Conservation (phyloP, 2,797 vertebrate genomes). For the Chrysolophus pictus region DNA sequence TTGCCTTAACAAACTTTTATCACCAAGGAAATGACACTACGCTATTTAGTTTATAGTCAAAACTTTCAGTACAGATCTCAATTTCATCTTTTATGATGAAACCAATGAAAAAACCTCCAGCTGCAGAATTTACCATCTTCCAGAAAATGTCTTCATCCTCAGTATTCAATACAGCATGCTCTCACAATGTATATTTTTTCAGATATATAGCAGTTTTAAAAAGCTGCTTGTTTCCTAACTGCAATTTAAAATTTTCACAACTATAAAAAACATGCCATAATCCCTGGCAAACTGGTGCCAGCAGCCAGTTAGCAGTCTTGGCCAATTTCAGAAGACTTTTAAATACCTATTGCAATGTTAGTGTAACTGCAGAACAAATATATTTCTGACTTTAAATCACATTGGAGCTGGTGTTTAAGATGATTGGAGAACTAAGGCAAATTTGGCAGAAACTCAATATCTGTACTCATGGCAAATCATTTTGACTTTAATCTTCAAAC, state of each 20-base stretch:
- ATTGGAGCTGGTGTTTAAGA: conserved; percentile 16
- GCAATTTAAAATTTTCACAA: conserved; percentile 57
- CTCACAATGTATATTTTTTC: conserved; percentile 45
- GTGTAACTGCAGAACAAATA: conserved; percentile 36
- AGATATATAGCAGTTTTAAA: conserved; percentile 27
- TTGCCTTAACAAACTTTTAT: not conserved
- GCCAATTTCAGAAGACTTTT: conserved; percentile 55
- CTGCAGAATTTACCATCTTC: not conserved
- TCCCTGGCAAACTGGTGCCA: conserved; percentile 42
- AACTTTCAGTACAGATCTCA: not conserved
- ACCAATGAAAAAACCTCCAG: not conserved
- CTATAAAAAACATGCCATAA: conserved; percentile 57
- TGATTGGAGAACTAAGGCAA: conserved; percentile 8
- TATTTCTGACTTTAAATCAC: conserved; percentile 23
- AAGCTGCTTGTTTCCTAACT: conserved; percentile 68
- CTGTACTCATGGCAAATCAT: not conserved
- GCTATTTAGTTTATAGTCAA: not conserved
- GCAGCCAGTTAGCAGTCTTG: conserved; percentile 45
- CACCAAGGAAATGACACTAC: not conserved
- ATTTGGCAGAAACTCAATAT: not conserved
- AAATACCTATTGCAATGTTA: not conserved
- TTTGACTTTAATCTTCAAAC: conserved; percentile 20
- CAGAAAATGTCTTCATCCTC: not conserved
- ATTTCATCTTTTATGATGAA: not conserved
- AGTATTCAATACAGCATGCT: not conserved